Conservation (phyloP, 1,140 invertebrate genomes). For the Drosophila rhopaloa region DNA sequence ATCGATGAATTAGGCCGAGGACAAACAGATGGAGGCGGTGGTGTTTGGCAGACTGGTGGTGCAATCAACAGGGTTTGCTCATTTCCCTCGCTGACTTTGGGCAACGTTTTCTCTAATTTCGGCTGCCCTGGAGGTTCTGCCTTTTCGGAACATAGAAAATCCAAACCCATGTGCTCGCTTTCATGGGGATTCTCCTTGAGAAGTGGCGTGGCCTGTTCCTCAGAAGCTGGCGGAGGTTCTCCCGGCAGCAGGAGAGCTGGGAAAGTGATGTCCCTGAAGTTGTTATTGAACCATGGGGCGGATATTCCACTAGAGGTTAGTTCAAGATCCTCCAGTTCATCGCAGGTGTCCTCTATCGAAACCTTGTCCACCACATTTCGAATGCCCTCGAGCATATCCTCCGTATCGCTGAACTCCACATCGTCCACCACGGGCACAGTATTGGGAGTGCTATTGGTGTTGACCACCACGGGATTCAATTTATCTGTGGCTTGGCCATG, state of each 20-base stretch:
- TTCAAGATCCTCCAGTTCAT: conserved; percentile 75
- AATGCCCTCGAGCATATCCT: conserved; percentile 93
- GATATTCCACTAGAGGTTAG: conserved; percentile 70
- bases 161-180: conserved; percentile 42
- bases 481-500: conserved; percentile 55
- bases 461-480: conserved; percentile 29
- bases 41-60: conserved; percentile 29
- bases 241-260: conserved; percentile 55
- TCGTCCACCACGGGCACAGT: conserved; percentile 63
- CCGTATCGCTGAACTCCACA: conserved; percentile 91
- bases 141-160: conserved; percentile 34
- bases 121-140: background rate
- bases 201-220: conserved; percentile 12
- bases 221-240: conserved; percentile 47
- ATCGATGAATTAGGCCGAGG: conserved; percentile 32
- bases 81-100: conserved; percentile 12
- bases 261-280: conserved; percentile 73
- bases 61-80: conserved; percentile 36
- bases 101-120: conserved; percentile 26
- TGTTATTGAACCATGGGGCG: conserved; percentile 77
- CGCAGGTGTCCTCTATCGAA: conserved; percentile 78
- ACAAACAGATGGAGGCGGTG: conserved; percentile 5
- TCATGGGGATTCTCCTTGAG: conserved; percentile 12
- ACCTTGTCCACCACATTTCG: conserved; percentile 87
- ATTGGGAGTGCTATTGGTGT: conserved; percentile 16